These are phyloP conservation scores for Cabera pusaria DNA, from an alignment of 2,888 invertebrate genomes.

Conservation along the genomic window DNA sequence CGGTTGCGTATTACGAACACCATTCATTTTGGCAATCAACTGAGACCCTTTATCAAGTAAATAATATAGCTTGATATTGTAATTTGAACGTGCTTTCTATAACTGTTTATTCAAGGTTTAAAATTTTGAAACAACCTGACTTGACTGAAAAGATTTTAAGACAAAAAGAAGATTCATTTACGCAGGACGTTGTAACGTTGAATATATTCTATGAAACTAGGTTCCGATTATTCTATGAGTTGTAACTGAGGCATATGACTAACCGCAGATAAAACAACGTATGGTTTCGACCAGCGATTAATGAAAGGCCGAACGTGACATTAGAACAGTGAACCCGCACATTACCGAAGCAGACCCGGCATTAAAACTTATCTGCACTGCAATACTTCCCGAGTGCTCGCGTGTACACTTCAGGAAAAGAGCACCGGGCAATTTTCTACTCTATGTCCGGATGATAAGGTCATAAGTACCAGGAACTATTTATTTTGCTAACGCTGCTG, in stretches of 20 bases:
- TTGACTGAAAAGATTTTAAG: too few species aligned
- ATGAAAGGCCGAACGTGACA: constrained; percentile 80
- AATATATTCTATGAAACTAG: constrained; percentile 3
- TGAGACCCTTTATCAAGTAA: constrained; percentile 32
- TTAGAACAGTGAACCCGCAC: constrained; percentile 73
- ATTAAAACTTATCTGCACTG: constrained; percentile 79
- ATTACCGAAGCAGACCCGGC: constrained; percentile 67
- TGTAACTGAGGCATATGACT: constrained; percentile 4
- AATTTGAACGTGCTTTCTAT: constrained; percentile 28
- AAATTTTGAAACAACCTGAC: too few species aligned
- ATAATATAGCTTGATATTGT: constrained; percentile 30
- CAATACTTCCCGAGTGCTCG: constrained; percentile 68
- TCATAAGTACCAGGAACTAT: neutral
- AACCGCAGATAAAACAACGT: constrained; percentile 17
- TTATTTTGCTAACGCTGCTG: neutral
- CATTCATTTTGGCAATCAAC: constrained; percentile 30
- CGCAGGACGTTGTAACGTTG: too few species aligned
- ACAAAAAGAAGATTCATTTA: too few species aligned
- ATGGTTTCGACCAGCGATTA: constrained; percentile 54
- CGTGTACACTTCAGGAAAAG: constrained; percentile 15
- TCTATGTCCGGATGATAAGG: constrained; percentile 10
- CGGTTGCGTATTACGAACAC: constrained; percentile 29
- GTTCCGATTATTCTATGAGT: too few species aligned
- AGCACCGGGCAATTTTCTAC: constrained; percentile 13
- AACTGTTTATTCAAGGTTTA: constrained; percentile 31